Base-by-base conservation (phyloP, 1,140 invertebrate genomes). In the Drosophila sp. region DNA sequence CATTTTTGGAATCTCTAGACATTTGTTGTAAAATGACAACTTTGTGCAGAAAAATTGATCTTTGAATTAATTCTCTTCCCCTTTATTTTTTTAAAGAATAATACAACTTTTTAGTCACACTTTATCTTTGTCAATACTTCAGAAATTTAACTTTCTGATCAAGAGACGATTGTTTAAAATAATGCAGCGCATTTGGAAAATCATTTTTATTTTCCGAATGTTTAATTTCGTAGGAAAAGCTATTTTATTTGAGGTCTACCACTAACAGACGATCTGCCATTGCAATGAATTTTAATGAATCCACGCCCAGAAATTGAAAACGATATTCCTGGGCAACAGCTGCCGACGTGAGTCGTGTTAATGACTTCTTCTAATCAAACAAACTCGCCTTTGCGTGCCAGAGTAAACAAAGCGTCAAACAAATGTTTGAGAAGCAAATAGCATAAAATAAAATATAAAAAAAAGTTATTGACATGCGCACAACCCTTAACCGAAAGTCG, bases 281-380 rank as follows among this genome's bases (percentile, higher is more conserved):
- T 58, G 2, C 34, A 29, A 29, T n/a, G 25, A 25, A 41, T 64
- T 46, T 14, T 0, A 13, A 45, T 14, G 36, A 16, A 50, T 34
- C 62, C 45, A 38, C 69, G 69, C 53, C 62, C 38, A 7, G 34
- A 38, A 66, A 29, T 32, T 73, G 16, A 73, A 73, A 65, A 21
- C 18, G 63, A 65, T 46, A 65, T 46, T 46, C 29, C 8, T 46
- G 16, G 38, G 25, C 62, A 58, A 62, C 72, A 74, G 66, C 72
- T 74, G 72, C 53, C 25, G 4, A 11, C 1, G 13, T 46, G 45
- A 46, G 36, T 21, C 48, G 40, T 57, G 73, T 69, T 80, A 83
- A 87, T 87, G 79, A 89, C 83, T 89, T 79, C 46, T 72, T 89
- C 58, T 79, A 87, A 82, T 53, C 83, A 82, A 82, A 87, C 78